phyloP scores from a whole-genome alignment of 1,140 invertebrate species.

The Alviniconcha marisindica region DNA sequence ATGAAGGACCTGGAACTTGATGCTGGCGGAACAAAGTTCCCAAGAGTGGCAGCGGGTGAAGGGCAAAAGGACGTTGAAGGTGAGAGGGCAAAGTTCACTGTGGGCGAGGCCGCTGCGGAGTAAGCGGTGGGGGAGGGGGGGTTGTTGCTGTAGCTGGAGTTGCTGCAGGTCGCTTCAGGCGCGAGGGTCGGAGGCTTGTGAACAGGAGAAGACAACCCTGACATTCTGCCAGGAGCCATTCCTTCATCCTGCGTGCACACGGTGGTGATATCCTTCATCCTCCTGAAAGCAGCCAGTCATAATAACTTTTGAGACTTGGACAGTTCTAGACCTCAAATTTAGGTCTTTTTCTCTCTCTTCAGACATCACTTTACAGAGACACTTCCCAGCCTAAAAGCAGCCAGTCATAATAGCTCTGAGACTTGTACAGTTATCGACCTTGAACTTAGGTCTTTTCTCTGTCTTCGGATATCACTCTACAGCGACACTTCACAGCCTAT shows the following conservation, averaged over 20 bases:
- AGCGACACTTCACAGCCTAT: too few relatives aligned
- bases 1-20: neutral
- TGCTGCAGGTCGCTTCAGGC: neutral
- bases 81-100: neutral
- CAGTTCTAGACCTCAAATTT: neutral
- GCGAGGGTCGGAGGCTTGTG: neutral
- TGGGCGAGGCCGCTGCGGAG: too few relatives aligned
- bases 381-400: neutral
- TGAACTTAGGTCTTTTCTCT: too few relatives aligned
- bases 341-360: too few relatives aligned
- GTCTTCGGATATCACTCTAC: too few relatives aligned
- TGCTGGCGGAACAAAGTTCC: neutral
- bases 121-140: neutral
- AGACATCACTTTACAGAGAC: neutral
- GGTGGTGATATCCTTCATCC: slow-evolving; percentile 36
- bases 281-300: neutral
- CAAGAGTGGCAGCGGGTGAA: neutral
- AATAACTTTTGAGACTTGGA: neutral
- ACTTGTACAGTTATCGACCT: too few relatives aligned
- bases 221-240: neutral
- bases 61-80: neutral
- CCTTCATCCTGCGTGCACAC: slow-evolving; percentile 11
- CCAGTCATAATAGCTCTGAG: too few relatives aligned
- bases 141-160: neutral
- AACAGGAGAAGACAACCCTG: neutral